These are phyloP conservation scores for Castor canadensis DNA, from an alignment of 2,113 vertebrate genomes.

Conservation along the genomic window DNA sequence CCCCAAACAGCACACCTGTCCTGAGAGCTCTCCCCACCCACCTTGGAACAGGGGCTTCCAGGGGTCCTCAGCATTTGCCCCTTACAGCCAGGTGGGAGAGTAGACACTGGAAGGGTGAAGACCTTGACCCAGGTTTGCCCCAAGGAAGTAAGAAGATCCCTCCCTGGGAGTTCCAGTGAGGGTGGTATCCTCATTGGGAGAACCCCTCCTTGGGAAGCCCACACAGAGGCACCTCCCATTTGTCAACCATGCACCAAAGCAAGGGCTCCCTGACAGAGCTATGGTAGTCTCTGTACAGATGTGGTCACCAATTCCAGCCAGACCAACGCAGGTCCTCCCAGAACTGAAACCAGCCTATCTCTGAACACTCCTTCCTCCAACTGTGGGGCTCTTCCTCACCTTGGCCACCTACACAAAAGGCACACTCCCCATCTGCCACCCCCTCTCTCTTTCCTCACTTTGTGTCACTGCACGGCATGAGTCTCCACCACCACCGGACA, in stretches of 20 bases:
- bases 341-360: rapidly evolving
- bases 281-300: rapidly evolving
- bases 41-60: background rate
- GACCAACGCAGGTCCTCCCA: background rate
- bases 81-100: background rate
- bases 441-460: too few relatives aligned
- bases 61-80: background rate
- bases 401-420: rapidly evolving
- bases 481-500: too few relatives aligned
- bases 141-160: background rate
- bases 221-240: rapidly evolving
- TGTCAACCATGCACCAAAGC: background rate
- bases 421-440: rapidly evolving
- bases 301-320: rapidly evolving
- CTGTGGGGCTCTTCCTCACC: background rate
- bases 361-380: background rate
- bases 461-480: rapidly evolving
- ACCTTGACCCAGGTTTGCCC: background rate
- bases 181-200: background rate
- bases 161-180: rapidly evolving
- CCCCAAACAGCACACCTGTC: background rate
- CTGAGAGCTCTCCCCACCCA: background rate
- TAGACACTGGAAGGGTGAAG: background rate
- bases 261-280: background rate
- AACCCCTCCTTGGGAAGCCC: background rate